These are phyloP conservation scores for Argentina silus DNA, from an alignment of 2,797 vertebrate genomes.

Conservation along the genomic window DNA sequence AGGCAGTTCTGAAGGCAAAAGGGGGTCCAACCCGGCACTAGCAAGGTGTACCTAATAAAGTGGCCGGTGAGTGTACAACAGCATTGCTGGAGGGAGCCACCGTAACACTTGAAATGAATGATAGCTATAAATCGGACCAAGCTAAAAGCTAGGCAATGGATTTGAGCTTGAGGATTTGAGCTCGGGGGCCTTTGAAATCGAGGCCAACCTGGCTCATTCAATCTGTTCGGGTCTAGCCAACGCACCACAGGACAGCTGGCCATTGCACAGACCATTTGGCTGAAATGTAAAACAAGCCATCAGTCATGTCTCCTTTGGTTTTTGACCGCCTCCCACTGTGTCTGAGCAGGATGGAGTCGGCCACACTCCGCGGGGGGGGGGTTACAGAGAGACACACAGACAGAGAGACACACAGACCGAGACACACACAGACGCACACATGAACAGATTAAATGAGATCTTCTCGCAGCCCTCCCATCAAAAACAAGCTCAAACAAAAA, in stretches of 20 bases:
- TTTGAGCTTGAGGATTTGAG: background rate
- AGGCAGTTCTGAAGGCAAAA: too few relatives aligned
- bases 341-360: slow-evolving; percentile 50
- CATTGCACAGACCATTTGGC: slow-evolving; percentile 37
- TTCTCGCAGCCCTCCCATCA: too few relatives aligned
- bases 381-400: slow-evolving; percentile 34
- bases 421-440: background rate
- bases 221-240: slow-evolving; percentile 16
- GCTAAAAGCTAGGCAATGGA: background rate
- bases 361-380: slow-evolving; percentile 59
- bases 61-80: too few relatives aligned
- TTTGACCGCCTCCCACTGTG: slow-evolving; percentile 54
- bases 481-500: background rate
- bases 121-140: background rate
- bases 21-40: too few relatives aligned
- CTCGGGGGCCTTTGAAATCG: background rate
- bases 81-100: background rate
- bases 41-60: too few relatives aligned
- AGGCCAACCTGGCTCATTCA: slow-evolving; percentile 11
- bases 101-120: background rate
- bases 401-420: slow-evolving; percentile 2
- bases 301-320: slow-evolving; percentile 51
- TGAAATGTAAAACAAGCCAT: slow-evolving; percentile 52
- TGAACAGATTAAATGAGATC: too few relatives aligned
- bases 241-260: slow-evolving; percentile 10